Conservation (phyloP, 1,140 invertebrate species). For the Conus betulinus region DNA sequence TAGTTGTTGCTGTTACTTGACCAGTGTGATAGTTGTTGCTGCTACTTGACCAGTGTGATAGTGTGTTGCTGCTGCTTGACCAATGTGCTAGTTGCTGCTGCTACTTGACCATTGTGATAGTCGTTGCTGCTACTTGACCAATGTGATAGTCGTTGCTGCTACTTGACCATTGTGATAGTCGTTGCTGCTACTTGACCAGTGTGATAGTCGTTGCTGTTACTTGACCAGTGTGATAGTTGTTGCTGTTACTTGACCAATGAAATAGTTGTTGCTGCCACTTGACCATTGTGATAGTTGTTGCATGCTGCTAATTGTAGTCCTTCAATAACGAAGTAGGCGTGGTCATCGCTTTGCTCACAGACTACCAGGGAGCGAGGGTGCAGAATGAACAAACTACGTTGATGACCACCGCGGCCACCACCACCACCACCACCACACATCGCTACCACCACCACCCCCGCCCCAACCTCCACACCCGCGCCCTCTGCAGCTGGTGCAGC, state of each 20-base stretch:
- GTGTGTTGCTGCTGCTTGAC: slow-evolving; percentile 2
- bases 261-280: slow-evolving; percentile 2
- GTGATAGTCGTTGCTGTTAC: not conserved
- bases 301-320: not conserved
- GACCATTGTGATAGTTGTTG: not conserved
- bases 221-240: not conserved
- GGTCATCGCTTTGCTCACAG: not conserved
- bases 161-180: no score
- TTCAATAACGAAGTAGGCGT: no score
- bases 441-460: not conserved
- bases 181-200: not conserved
- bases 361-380: not conserved
- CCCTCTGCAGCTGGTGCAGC: no score
- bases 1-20: not conserved
- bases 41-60: not conserved
- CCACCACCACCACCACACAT: not conserved
- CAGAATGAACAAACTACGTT: not conserved
- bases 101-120: not conserved
- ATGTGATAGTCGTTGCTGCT: not conserved
- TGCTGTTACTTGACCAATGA: not conserved
- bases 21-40: not conserved
- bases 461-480: no score
- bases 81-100: not conserved
- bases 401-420: not conserved
- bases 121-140: not conserved